Conservation (phyloP, 2,113 vertebrate genomes). For the Nothocercus julius region DNA sequence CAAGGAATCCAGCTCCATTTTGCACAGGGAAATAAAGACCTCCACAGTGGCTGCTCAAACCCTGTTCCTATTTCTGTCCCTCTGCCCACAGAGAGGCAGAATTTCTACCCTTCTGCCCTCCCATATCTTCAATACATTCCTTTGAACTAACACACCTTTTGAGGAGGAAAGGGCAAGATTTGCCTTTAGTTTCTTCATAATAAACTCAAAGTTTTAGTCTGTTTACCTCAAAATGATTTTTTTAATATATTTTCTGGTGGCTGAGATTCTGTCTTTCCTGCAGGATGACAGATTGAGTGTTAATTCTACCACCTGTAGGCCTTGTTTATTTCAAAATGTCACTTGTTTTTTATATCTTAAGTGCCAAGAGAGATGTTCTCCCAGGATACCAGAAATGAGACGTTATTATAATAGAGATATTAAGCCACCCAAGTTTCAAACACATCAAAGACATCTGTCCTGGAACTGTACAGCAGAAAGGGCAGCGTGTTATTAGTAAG, state of each 20-base stretch:
- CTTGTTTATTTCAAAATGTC: slow-evolving; percentile 65
- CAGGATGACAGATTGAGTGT: slow-evolving; percentile 56
- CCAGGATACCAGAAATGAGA: slow-evolving; percentile 39
- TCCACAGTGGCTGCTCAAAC: neutral
- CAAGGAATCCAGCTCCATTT: neutral
- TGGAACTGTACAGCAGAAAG: slow-evolving; percentile 23
- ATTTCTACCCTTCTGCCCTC: neutral
- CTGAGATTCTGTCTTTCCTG: neutral
- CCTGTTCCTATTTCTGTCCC: neutral
- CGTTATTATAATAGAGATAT: slow-evolving; percentile 39
- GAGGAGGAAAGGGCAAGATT: neutral
- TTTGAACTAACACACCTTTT: fast-evolving
- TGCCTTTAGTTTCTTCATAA: neutral
- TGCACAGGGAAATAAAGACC: neutral
- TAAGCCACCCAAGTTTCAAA: slow-evolving; percentile 50
- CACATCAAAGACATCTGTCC: slow-evolving; percentile 45
- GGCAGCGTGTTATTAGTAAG: slow-evolving; percentile 16
- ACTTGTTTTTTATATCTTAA: slow-evolving; percentile 46
- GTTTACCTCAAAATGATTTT: neutral
- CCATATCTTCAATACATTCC: fast-evolving
- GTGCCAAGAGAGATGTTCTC: slow-evolving; percentile 25
- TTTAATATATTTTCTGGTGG: neutral
- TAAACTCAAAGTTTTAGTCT: neutral
- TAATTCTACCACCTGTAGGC: slow-evolving; percentile 68
- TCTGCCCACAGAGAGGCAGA: neutral